Base-by-base conservation (phyloP, 2,113 vertebrate genomes). In the Scomber colias region DNA sequence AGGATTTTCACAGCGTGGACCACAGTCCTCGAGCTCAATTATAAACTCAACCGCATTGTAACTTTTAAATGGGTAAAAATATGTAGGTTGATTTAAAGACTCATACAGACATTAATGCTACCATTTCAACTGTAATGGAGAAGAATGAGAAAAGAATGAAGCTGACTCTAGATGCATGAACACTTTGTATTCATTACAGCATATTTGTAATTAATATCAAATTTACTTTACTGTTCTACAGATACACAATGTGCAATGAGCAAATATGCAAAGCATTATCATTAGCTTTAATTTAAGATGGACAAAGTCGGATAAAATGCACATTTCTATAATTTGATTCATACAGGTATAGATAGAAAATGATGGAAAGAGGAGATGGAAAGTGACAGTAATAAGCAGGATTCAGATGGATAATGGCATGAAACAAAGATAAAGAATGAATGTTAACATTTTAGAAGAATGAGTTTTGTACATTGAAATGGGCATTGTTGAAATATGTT, bases 121-220 rank as follows among this genome's bases (percentile, higher is more conserved):
- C 90, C 91, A 92, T 93, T 92, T 93, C 91, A 93, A 93, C 78
- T 74, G 83, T 71, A 71, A 92, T 91, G 84, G 75, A 76, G 83
- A 93, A 83, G 83, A 92, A 87, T 93, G 87, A 81, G 55, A 72
- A 49, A 79, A 61, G 44, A 79, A 75, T 87, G 91, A 80, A 31
- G 59, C 35, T 71, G 70, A 64, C 45, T 69, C 21, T 55, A 24
- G 74, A 84, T 87, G 85, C 75, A 74, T 77, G 73, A 79, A 71
- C 59, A 79, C 46, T 71, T 84, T 74, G 31, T 77, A 71, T 65
- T 75, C 35, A 69, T 79, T 83, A 61, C 63, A 83, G 70, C 21
- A 75, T 61, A 74, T 62, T 77, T 83, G 59, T 64, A 64, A 75
- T 66, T 55, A 68, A 15, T 56, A 11, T 15, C 56, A 35, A 40